These are phyloP conservation scores for Rhabditophanes sp. DNA, from an alignment of 2,888 invertebrate species.

Conservation along the genomic window DNA sequence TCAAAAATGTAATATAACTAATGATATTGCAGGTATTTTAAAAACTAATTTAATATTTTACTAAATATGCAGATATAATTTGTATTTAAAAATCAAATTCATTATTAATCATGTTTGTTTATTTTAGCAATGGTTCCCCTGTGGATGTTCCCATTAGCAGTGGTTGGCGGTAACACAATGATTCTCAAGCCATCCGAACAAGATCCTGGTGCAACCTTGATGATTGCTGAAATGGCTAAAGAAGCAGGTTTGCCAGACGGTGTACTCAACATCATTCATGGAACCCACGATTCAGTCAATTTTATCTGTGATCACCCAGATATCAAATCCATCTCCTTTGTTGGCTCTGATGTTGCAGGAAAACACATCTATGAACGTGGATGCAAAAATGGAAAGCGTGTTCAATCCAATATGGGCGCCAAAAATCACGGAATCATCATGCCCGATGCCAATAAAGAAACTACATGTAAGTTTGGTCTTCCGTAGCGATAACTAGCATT, in stretches of 20 bases:
- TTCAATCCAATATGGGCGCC: conserved; percentile 93
- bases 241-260: conserved; percentile 88
- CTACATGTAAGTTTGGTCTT: too few relatives aligned
- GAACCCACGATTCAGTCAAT: conserved; percentile 74
- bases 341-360: conserved; percentile 79
- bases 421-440: conserved; percentile 91
- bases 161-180: conserved; percentile 75
- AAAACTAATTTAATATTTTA: too few relatives aligned
- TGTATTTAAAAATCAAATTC: too few relatives aligned
- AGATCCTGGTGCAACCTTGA: conserved; percentile 83
- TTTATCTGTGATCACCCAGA: conserved; percentile 86
- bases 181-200: conserved; percentile 83
- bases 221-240: conserved; percentile 74
- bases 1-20: too few relatives aligned
- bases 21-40: too few relatives aligned
- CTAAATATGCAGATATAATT: too few relatives aligned
- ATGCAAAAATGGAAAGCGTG: conserved; percentile 72
- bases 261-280: conserved; percentile 80
- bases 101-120: too few relatives aligned
- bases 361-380: conserved; percentile 80
- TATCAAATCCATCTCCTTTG: conserved; percentile 86
- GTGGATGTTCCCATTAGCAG: conserved; percentile 60
- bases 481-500: too few relatives aligned
- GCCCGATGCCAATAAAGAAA: conserved; percentile 88
- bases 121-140: conserved; percentile 98